Evolutionary conservation across 2,888 invertebrate species (phyloP), one percentile per base, ranked within the genome.

Genomic region (Andrena minutula): DNA sequence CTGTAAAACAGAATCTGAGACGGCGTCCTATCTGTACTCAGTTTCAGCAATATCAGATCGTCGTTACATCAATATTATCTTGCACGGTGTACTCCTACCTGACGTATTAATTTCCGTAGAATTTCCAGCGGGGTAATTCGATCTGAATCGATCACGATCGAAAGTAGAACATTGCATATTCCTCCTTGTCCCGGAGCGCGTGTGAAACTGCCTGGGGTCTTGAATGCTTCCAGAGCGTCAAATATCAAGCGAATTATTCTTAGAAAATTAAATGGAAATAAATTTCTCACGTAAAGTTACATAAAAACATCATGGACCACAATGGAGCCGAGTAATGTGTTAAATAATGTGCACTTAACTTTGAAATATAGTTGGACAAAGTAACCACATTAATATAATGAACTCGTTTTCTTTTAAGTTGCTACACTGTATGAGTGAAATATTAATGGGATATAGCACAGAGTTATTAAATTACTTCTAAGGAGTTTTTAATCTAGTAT

Each of bases 71-170:
- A 47, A 71, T 58, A 61, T 74, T 71, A 64, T 63, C 74, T 71
- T 68, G 63, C 73, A 73, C 32, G 32, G 20, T 49, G 64, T 51
- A 12, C 28, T 47, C 32, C 47, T 63, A 51, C 72, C 60, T 61
- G 73, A 47, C 65, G 82, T 83, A 83, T 83, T 78, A 71, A 83
- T 82, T 83, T 78, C 71, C 78, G 75, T 47, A 53, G 75, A 78
- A 82, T 69, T 83, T 82, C 66, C 72, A 78, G 53, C 23, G 10
- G 16, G 8, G 83, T 75, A 83, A 83, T 78, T 60, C 60, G 83
- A 83, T 83, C 82, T 49, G 70, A 77, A 77, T 78, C 70, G 70
- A 77, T 74, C 63, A 16, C 28, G 74, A 77, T 77, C 74, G 82
- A 77, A 82, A 74, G 77, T 82, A 26, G 83, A 78, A 10, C 77